Evolutionary conservation across 2,113 vertebrate species (phyloP), one percentile per base, ranked within the genome.

Genomic region (Propithecus coquereli): DNA sequence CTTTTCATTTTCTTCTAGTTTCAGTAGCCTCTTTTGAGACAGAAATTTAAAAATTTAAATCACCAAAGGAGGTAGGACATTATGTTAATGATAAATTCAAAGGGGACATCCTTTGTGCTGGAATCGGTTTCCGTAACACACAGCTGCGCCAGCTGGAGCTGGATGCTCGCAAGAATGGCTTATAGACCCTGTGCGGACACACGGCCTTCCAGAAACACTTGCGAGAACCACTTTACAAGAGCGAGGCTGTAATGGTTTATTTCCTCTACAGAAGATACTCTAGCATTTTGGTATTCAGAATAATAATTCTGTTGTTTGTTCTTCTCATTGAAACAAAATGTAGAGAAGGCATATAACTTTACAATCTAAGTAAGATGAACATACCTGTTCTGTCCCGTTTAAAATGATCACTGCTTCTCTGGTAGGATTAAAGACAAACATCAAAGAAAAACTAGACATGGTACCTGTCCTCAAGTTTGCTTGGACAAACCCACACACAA

Each of bases 51-150:
- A 76, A 54, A 8, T 37, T 47, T 25, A n/a, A 68, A 94, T 91
- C 20, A 47, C 13, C 50, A 11, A 34, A 59, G 8, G n/a, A 90
- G 18, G 22, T 30, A 90, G 5, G 16, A 7, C 71, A 74, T 84
- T 87, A 81, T 81, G 77, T 59, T 93, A 90, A 85, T 52, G 34
- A 92, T 85, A 88, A 92, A 59, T 87, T 87, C 32, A 90, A 32
- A n/a, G 79, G 52, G 25, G 14, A 45, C 1, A 32, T 80, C 32
- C 17, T 87, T 92, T 68, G 71, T 70, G 90, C 65, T 25, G 8
- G 27, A 66, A 77, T 92, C 80, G 91, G 65, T 96, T 96, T 80
- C 37, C n/a, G 34, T 40, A 30, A 65, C 17, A 76, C 50, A 23
- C 0, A 13, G 8, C 34, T 57, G 23, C 47, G 80, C 57, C 54